phyloP scores from a whole-genome alignment of 2,888 invertebrate genomes.

The Ectemnius cavifrons region DNA sequence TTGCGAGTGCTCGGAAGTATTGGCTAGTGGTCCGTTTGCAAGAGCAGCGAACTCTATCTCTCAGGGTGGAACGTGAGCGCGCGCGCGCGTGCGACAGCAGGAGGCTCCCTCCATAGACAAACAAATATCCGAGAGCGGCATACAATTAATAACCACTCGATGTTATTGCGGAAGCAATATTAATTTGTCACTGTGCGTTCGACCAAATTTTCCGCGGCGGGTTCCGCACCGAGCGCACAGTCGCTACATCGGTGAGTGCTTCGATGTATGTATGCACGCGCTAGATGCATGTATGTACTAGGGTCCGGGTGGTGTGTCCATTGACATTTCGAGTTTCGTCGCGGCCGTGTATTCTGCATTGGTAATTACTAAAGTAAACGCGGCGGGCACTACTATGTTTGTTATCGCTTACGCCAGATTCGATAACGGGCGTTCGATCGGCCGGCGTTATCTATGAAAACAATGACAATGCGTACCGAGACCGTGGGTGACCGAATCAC shows the following conservation, averaged over 20 bases:
- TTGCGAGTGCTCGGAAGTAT: too few relatives aligned
- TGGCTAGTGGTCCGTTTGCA: too few relatives aligned
- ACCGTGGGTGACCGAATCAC: background rate
- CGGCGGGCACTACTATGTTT: slow-evolving; percentile 40
- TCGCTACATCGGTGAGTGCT: too few relatives aligned
- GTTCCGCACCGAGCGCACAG: too few relatives aligned
- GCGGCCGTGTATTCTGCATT: slow-evolving; percentile 48
- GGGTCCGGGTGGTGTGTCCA: slow-evolving; percentile 31
- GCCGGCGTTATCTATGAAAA: slow-evolving; percentile 45
- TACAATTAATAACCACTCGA: slow-evolving; percentile 41
- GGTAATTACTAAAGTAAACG: slow-evolving; percentile 63
- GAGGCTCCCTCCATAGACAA: background rate
- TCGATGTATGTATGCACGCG: too few relatives aligned
- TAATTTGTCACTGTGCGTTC: slow-evolving; percentile 53
- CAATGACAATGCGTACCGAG: slow-evolving; percentile 23
- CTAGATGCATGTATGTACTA: slow-evolving; percentile 13
- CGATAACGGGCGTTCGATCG: slow-evolving; percentile 48
- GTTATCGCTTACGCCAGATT: slow-evolving; percentile 55
- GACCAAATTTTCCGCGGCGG: slow-evolving; percentile 52
- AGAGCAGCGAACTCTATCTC: too few relatives aligned
- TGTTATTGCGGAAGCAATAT: slow-evolving; percentile 52
- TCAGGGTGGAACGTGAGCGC: background rate
- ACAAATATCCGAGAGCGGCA: slow-evolving; percentile 31
- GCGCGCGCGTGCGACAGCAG: background rate
- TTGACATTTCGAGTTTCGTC: slow-evolving; percentile 54